Evolutionary conservation across 2,113 vertebrate genomes (phyloP).

Genomic region (Accipiter virgatus): DNA sequence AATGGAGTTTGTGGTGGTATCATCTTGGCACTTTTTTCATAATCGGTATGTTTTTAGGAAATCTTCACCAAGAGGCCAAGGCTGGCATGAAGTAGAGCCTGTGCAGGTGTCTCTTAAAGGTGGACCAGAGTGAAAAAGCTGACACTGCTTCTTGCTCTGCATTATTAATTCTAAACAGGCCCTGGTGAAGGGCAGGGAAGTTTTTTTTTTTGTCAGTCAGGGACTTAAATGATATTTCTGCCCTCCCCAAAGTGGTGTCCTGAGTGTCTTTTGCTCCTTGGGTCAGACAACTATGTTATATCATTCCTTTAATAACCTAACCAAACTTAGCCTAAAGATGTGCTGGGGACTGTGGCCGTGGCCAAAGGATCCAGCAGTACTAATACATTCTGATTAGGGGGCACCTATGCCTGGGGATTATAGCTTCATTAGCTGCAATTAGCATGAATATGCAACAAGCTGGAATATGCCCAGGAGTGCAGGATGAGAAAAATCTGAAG

Average conservation of each 20-base stretch:
- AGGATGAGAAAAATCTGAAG: not conserved
- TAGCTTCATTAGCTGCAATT: not conserved
- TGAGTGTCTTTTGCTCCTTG: not conserved
- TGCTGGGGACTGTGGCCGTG: not conserved
- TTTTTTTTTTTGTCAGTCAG: not conserved
- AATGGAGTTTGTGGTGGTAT: not conserved
- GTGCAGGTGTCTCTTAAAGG: not conserved
- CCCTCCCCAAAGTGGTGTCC: not conserved
- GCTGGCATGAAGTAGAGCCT: not conserved
- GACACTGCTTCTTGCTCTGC: rapidly evolving
- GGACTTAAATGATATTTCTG: not conserved
- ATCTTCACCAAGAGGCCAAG: not conserved
- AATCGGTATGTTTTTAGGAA: not conserved
- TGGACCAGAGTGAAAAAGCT: not conserved
- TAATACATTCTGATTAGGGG: not conserved
- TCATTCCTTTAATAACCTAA: not conserved
- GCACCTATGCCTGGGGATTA: not conserved
- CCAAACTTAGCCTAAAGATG: not conserved
- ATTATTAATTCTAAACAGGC: not conserved
- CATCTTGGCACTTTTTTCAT: not conserved
- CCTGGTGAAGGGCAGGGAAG: not conserved
- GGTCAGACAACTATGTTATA: not conserved
- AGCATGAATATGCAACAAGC: not conserved
- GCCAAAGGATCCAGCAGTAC: not conserved
- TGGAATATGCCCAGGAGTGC: not conserved